Evolutionary conservation across 1,140 invertebrate genomes (phyloP), one percentile per base, ranked within the genome.

Genomic region (Drosophila pseudoobscura): DNA sequence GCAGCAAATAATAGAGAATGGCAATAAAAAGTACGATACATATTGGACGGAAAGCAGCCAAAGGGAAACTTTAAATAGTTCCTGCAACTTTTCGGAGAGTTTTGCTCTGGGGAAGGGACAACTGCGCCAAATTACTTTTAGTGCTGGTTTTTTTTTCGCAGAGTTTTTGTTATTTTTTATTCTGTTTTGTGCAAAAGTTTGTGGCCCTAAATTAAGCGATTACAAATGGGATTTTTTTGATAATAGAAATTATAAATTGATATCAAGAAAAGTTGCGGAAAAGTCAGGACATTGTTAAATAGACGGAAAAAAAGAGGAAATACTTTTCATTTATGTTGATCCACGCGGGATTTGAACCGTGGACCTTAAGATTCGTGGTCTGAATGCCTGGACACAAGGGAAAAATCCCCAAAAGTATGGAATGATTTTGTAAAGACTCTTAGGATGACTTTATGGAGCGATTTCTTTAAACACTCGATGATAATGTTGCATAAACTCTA

Each of bases 11-110:
- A 87, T 75, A 70, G 58, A 69, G 77, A 77, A 66, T 70, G 77
- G 82, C 80, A 84, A 84, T 85, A 85, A 87, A 75, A 80, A 85
- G 53, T 80, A 80, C 77, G 68, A 85, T 80, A 85, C 82, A 65
- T 84, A 74, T 85, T 80, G 65, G 68, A 64, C 47, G 66, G n/a
- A 64, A 68, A 41, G 51, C 51, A 43, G 58, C 46, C 71, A 45
- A 46, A 56, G 35, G 35, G 47, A 85, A 82, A 82, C 74, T 85
- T 80, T 87, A 82, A 84, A 87, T 87, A 82, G 80, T 85, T 85
- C 17, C 46, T 69, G 80, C 76, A 77, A 85, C 73, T 87, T 85
- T 68, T 74, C 69, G 62, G 47, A 65, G 73, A 84, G 80, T 74
- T 75, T 84, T 52, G 51, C 61, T 13, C 26, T 6, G 50, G 8